These are phyloP conservation scores for Macrotis lagotis DNA, from an alignment of 2,113 vertebrate species.

Conservation along the genomic window DNA sequence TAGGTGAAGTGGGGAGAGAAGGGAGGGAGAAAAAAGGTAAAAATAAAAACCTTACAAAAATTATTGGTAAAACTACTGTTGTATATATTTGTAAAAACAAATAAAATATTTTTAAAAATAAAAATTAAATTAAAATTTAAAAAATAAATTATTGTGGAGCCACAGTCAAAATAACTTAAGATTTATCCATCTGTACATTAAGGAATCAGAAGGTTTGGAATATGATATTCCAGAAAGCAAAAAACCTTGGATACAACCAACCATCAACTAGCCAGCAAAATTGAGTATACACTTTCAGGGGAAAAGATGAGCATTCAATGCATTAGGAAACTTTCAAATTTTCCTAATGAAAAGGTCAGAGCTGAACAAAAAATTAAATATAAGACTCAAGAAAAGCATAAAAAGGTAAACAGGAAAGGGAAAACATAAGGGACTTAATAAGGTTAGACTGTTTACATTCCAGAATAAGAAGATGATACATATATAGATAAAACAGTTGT, in stretches of 20 bases:
- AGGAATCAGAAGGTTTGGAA: not conserved
- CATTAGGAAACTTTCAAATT: not conserved
- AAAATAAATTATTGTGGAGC: not conserved
- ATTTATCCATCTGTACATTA: not conserved
- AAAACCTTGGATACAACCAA: not conserved
- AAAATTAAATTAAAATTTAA: no score
- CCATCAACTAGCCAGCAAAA: not conserved
- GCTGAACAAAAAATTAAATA: not conserved
- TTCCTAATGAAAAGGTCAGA: not conserved
- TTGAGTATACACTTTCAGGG: not conserved
- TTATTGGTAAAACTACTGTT: no score
- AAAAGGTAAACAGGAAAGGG: not conserved
- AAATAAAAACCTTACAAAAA: no score
- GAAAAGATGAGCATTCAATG: not conserved
- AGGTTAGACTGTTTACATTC: not conserved
- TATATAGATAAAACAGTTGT: not conserved
- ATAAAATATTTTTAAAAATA: no score
- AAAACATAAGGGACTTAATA: not conserved
- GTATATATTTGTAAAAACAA: no score
- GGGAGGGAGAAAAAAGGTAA: no score
- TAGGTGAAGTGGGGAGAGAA: no score
- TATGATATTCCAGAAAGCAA: not conserved
- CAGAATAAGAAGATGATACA: no score
- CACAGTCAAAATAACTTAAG: not conserved
- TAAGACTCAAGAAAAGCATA: not conserved